Evolutionary conservation across 2,113 vertebrate species (phyloP), one percentile per base, ranked within the genome.

Genomic region (Ceyx cyanopectus): DNA sequence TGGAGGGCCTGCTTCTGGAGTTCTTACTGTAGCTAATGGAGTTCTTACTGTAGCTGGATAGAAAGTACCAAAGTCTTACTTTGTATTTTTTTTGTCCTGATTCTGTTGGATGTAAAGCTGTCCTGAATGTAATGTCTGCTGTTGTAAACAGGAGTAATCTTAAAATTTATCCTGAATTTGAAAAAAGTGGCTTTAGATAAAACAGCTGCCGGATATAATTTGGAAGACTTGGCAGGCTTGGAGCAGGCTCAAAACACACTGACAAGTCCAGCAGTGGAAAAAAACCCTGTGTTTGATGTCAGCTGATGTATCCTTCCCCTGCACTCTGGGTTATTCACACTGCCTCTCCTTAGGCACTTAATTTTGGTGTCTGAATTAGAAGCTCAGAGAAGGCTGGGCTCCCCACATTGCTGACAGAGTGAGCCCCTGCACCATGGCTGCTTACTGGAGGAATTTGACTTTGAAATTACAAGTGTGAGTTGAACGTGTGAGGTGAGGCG

Each of bases 391-490:
- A 50, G 32, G 9, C 1, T 2, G 46, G 29, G 6, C 15, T 86
- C 7, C 18, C 10, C 30, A 12, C 14, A 6, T 14, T 41, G 60
- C 46, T 51, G 22, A 18, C 0, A 16, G 24, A 74, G 37, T 0
- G 5, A 90, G 12, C 20, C 50, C 18, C 10, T 43, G n/a, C 1
- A 1, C 30, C 6, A 3, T 6, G 5, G 23, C 43, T 1, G 0
- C 23, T 53, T 20, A 56, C 23, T 2, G 6, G 12, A 78, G 65
- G n/a, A 81, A 62, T 57, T 90, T 40, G 43, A 32, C 53, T 86
- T 68, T 2, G 3, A 41, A 79, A 63, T 87, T 65, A 8, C 1
- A 22, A 56, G 17, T 9, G 7, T 72, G n/a, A 62, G 27, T 53
- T 81, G 11, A 58, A 56, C 81, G 22, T 1, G 1, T 74, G 45